Percentiles rank a stretch among this genome's conserved stretches.
phyloP scores from a whole-genome alignment of 2,113 vertebrate species.

The Donacobius atricapilla region DNA sequence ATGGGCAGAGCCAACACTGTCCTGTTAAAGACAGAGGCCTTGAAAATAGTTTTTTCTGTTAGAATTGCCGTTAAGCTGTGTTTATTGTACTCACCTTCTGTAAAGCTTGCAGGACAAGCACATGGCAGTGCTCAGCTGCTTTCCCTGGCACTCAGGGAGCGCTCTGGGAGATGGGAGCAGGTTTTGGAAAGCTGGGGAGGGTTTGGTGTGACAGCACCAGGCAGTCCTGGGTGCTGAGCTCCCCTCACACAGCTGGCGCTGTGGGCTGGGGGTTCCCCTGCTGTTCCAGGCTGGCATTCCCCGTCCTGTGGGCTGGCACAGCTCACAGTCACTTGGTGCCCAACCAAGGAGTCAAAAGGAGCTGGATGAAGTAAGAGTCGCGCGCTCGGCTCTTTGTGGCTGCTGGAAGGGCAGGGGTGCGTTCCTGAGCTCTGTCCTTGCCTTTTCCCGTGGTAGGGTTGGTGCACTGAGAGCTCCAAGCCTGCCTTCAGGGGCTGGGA shows the following conservation, averaged over 20 bases:
- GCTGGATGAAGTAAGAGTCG: neutral
- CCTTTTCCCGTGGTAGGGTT: fast-evolving
- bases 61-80: neutral
- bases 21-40: neutral
- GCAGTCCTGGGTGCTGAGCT: neutral
- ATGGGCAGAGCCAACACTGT: neutral
- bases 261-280: fast-evolving
- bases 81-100: neutral
- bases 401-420: neutral
- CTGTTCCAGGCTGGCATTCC: neutral
- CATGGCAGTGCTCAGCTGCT: neutral
- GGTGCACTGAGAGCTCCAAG: fast-evolving
- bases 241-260: fast-evolving
- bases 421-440: neutral
- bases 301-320: fast-evolving
- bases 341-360: neutral
- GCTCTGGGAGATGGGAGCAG: neutral
- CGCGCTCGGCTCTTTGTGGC: neutral
- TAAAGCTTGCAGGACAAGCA: neutral
- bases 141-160: neutral
- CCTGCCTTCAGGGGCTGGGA: fast-evolving
- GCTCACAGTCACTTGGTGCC: fast-evolving
- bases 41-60: neutral
- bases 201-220: fast-evolving
- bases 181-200: no score